Evolutionary conservation across 2,113 vertebrate genomes (phyloP).

Genomic region (Semicossyphus pulcher): DNA sequence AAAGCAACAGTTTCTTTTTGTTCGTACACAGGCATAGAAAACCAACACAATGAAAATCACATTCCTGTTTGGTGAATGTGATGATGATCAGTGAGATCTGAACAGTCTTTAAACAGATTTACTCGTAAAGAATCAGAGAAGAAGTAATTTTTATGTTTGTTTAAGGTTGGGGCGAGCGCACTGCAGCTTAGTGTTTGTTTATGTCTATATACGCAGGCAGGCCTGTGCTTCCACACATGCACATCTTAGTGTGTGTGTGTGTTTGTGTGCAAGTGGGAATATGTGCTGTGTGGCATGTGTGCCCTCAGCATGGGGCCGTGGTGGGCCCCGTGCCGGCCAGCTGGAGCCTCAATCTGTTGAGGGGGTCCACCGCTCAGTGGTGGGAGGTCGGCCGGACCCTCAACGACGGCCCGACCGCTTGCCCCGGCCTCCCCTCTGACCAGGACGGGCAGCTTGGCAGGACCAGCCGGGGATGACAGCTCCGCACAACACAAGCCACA

Average conservation of each 20-base stretch:
- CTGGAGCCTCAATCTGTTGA: constrained; percentile 87
- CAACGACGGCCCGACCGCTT: constrained; percentile 70
- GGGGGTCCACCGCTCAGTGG: constrained; percentile 72
- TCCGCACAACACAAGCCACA: constrained; percentile 71
- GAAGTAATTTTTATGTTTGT: too few relatives aligned
- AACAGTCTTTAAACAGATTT: too few relatives aligned
- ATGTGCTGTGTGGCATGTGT: constrained; percentile 81
- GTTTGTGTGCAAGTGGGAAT: constrained; percentile 66
- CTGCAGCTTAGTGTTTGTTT: constrained; percentile 8
- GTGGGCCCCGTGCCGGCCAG: constrained; percentile 80
- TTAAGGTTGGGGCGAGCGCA: too few relatives aligned
- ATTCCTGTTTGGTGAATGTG: too few relatives aligned
- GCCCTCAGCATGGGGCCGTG: constrained; percentile 81
- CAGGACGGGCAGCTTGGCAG: constrained; percentile 75
- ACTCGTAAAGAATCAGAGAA: too few relatives aligned
- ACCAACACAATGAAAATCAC: too few relatives aligned
- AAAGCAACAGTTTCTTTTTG: too few relatives aligned
- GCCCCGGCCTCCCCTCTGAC: constrained; percentile 77
- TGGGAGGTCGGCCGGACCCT: constrained; percentile 69
- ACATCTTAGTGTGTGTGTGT: constrained; percentile 35
- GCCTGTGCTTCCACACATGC: constrained; percentile 31
- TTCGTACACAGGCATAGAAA: too few relatives aligned
- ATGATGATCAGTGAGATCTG: too few relatives aligned
- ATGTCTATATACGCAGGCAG: constrained; percentile 20
- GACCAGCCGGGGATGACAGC: constrained; percentile 83